These are phyloP conservation scores for Drosophila melanica DNA, from an alignment of 1,140 invertebrate species.

Conservation along the genomic window DNA sequence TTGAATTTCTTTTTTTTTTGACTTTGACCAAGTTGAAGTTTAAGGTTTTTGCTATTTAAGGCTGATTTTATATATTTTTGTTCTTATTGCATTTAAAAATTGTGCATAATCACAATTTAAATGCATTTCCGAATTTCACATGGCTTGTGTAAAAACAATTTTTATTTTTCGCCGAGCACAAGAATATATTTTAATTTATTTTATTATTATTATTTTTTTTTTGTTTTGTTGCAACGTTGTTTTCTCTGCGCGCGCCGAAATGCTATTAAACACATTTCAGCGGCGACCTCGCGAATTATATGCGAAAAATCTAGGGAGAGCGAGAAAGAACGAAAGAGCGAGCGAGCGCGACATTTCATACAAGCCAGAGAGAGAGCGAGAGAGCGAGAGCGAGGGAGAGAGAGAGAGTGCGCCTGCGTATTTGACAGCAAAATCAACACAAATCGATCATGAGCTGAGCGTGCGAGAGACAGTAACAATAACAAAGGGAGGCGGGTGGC, in stretches of 20 bases:
- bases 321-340: conserved; percentile 4
- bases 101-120: conserved; percentile 51
- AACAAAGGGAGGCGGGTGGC: not conserved
- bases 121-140: conserved; percentile 28
- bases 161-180: conserved; percentile 30
- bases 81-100: conserved; percentile 35
- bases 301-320: conserved; percentile 56
- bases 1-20: conserved; percentile 42
- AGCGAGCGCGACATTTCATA: conserved; percentile 21
- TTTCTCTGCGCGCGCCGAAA: conserved; percentile 74
- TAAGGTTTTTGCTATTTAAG: conserved; percentile 14
- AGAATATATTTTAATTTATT: conserved; percentile 5
- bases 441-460: conserved; percentile 17
- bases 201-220: not conserved
- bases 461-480: too few relatives aligned
- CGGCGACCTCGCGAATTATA: conserved; percentile 76
- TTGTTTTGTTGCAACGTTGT: conserved; percentile 52
- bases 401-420: conserved; percentile 32
- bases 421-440: conserved; percentile 38
- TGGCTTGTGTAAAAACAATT: conserved; percentile 29
- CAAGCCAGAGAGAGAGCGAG: conserved; percentile 10
- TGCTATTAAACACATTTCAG: conserved; percentile 71
- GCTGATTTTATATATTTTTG: conserved; percentile 4
- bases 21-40: conserved; percentile 25
- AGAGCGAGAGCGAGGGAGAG: conserved; percentile 16